A percentile compares a stretch with the other conserved stretches of the same genome.
Conservation (phyloP, 1,140 invertebrate species). For the Sarcophaga bullata region DNA sequence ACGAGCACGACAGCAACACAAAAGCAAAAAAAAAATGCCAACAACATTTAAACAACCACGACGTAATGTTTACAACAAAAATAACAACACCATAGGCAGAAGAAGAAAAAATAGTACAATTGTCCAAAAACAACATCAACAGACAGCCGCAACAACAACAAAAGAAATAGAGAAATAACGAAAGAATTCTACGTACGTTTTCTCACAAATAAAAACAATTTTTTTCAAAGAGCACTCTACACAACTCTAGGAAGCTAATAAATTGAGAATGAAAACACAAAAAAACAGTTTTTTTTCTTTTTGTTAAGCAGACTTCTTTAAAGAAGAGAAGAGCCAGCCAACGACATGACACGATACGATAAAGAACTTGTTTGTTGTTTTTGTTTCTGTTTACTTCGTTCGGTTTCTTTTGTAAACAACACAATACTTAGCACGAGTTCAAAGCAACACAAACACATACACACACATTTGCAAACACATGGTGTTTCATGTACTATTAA, state of each 20-base stretch:
- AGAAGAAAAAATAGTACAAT: neutral
- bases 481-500: neutral
- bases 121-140: neutral
- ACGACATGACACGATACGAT: too few species aligned
- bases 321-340: too few species aligned
- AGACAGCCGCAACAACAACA: neutral
- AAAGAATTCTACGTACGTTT: too few species aligned
- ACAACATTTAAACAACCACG: neutral
- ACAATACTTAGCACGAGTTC: conserved; percentile 14
- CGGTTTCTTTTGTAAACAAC: neutral
- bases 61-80: conserved; percentile 1
- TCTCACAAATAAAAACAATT: too few species aligned
- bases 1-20: neutral
- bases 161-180: neutral
- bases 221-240: too few species aligned
- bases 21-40: neutral
- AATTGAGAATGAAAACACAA: too few species aligned
- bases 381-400: neutral
- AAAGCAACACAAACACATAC: conserved; percentile 3
- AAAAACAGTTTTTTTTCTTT: too few species aligned
- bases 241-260: too few species aligned
- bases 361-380: neutral
- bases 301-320: too few species aligned
- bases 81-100: neutral
- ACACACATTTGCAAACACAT: neutral